Conservation (phyloP, 2,797 vertebrate genomes). For the Xenentodon cancila region DNA sequence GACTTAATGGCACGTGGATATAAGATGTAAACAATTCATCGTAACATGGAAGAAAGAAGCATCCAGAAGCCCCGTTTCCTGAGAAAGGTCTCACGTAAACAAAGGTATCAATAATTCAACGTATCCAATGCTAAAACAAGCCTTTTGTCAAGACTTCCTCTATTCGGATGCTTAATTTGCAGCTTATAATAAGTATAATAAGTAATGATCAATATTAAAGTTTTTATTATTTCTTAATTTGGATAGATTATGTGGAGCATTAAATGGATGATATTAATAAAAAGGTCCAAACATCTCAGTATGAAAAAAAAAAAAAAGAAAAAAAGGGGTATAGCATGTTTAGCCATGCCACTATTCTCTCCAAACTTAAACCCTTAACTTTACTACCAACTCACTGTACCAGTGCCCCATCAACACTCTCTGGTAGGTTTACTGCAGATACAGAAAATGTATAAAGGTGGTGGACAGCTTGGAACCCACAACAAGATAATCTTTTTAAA, state of each 20-base stretch:
- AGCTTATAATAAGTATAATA: conserved; percentile 39
- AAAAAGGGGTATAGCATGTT: no score
- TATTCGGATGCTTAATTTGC: conserved; percentile 52
- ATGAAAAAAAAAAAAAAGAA: neutral
- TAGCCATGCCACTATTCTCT: no score
- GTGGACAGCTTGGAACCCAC: no score
- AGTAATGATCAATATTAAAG: conserved; percentile 46
- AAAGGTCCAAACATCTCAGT: neutral
- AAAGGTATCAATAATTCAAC: conserved; percentile 79
- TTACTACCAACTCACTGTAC: no score
- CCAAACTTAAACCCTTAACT: no score
- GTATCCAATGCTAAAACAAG: conserved; percentile 37
- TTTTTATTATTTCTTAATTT: conserved; percentile 37
- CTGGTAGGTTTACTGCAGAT: no score
- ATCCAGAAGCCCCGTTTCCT: conserved; percentile 46
- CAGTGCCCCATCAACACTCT: no score
- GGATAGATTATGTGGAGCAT: neutral
- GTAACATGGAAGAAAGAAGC: conserved; percentile 37
- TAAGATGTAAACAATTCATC: conserved; percentile 24
- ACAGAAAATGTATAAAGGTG: no score
- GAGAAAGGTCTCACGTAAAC: conserved; percentile 72
- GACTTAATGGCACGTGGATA: conserved; percentile 7
- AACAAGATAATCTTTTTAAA: no score
- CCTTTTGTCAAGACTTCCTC: conserved; percentile 30
- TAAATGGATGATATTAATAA: neutral